These are phyloP conservation scores for Melieria omissa DNA, from an alignment of 2,888 invertebrate genomes.

Conservation along the genomic window DNA sequence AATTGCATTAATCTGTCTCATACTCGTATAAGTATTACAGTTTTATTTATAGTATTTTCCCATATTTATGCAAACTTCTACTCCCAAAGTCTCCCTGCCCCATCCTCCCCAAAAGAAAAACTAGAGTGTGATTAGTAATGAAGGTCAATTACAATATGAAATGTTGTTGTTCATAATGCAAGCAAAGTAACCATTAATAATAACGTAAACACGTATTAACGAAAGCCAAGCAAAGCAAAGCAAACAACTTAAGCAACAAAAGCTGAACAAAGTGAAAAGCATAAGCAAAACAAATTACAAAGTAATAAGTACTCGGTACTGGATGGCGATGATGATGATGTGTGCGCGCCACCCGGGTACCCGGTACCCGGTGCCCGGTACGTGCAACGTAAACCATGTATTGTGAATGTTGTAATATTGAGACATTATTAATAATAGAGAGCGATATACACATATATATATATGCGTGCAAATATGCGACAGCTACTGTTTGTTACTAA, in stretches of 20 bases:
- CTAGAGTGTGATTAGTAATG: constrained; percentile 50
- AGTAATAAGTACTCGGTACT: constrained; percentile 5
- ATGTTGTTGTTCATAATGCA: constrained; percentile 35
- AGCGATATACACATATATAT: constrained; percentile 4
- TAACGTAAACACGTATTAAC: too few species aligned
- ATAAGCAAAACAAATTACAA: constrained; percentile 9
- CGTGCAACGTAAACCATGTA: constrained; percentile 27
- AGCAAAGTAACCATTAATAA: constrained; percentile 5
- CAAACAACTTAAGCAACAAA: neutral
- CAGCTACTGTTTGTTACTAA: too few species aligned
- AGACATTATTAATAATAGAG: neutral
- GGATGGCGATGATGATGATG: neutral
- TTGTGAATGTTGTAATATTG: constrained; percentile 34
- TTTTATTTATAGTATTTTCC: too few species aligned
- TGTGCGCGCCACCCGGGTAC: neutral
- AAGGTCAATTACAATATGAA: constrained; percentile 49
- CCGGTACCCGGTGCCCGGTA: neutral
- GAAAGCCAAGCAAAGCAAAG: too few species aligned
- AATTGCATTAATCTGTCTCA: too few species aligned
- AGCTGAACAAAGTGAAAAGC: constrained; percentile 25
- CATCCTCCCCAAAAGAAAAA: too few species aligned
- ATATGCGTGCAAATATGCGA: neutral
- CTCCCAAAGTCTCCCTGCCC: neutral
- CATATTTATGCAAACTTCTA: neutral
- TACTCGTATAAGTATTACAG: too few species aligned